Evolutionary conservation across 2,888 invertebrate species (phyloP), one percentile per base, ranked within the genome.

Genomic region (Tetanocera ferruginea): DNA sequence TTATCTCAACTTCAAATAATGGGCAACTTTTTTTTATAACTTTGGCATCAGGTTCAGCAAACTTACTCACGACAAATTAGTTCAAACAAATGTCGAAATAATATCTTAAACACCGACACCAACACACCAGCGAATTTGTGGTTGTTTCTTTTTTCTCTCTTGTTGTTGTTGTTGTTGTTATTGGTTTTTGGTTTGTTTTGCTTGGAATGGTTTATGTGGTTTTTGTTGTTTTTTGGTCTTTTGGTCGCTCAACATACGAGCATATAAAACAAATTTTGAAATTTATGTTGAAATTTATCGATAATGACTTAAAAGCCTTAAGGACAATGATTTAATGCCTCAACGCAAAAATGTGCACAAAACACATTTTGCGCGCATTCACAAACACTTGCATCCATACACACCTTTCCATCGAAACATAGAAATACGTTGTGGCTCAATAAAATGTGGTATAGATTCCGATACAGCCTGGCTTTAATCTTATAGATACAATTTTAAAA

Each of bases 271-370:
- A 86, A 87, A 86, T 87, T 87, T 86, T 82, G 81, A 84, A 87
- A 89, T 89, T 89, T 89, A 89, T 89, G 88, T 86, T 85, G 84
- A 87, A 88, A 85, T 88, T 87, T 88, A 89, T 88, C 87, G 89
- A 88, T 89, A 89, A 88, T 88, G 89, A 89, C 88, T 87, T 89
- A 87, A 88, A 88, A 88, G 88, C 88, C 88, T 87, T 86, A 86
- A 87, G 88, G 86, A 87, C 88, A 88, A 87, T 89, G 88, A 88
- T 88, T 88, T 88, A 88, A 87, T 85, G 87, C 83, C 85, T 81
- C 66, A 72, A 37, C 66, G 57, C 70, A 76, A 72, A 72, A 78
- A 72, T 76, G 51, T 60, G 66, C 76, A 52, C 37, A 34, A 55
- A 73, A 73, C n/a, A 55, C 71, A 55, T 2, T 17, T 17, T 19